Conservation (phyloP, 2,888 invertebrate genomes). For the Parnassius smintheus region DNA sequence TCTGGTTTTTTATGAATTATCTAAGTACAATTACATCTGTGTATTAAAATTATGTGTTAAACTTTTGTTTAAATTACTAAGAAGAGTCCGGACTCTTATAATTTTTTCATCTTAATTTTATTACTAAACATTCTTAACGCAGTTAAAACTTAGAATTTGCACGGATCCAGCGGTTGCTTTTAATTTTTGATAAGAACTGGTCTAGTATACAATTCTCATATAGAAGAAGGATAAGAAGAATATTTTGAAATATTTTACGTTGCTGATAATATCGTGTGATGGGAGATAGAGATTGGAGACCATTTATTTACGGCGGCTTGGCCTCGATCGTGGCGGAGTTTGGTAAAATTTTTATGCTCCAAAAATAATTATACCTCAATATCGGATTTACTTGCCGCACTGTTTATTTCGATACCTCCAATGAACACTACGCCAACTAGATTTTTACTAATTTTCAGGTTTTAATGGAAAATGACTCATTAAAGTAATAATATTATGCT, state of each 20-base stretch:
- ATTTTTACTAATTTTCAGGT: too few species aligned
- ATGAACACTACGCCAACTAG: too few species aligned
- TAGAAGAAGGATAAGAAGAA: neutral
- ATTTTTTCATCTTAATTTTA: neutral
- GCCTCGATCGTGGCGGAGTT: slow-evolving; percentile 97
- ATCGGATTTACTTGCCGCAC: neutral
- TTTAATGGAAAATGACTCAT: too few species aligned
- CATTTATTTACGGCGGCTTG: slow-evolving; percentile 96
- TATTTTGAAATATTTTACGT: slow-evolving; percentile 11
- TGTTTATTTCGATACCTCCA: neutral
- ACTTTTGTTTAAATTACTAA: too few species aligned
- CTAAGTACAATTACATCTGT: too few species aligned
- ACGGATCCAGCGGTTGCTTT: slow-evolving; percentile 6
- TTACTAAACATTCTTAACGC: neutral
- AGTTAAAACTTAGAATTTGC: neutral
- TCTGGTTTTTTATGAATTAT: too few species aligned
- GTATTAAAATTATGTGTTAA: too few species aligned
- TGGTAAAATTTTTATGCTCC: slow-evolving; percentile 80
- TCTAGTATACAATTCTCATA: slow-evolving; percentile 18
- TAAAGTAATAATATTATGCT: too few species aligned
- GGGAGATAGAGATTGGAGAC: slow-evolving; percentile 93
- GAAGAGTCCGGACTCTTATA: too few species aligned
- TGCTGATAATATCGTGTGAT: slow-evolving; percentile 72
- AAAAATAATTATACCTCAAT: slow-evolving; percentile 20
- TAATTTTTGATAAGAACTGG: slow-evolving; percentile 3